A percentile compares a stretch with the other conserved stretches of the same genome.
phyloP scores from a whole-genome alignment of 2,888 invertebrate species.

The Ligdia adustata region DNA sequence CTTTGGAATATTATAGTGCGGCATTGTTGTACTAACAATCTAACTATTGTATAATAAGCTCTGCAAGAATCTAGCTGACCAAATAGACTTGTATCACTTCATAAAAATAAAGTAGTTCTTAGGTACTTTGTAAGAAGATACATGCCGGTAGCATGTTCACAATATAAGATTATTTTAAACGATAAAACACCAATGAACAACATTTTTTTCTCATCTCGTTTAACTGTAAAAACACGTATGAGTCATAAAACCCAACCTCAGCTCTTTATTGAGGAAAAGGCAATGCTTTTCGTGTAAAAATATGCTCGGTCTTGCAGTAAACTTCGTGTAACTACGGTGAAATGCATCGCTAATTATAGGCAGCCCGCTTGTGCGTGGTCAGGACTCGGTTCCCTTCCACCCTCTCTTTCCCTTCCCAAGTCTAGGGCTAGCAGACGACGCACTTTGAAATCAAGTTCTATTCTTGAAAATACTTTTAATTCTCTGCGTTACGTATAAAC shows the following conservation, averaged over 20 bases:
- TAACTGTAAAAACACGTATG: conserved; percentile 9
- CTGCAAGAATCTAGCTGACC: no score
- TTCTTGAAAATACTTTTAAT: no score
- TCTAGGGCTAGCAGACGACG: conserved; percentile 26
- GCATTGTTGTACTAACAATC: no score
- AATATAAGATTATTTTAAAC: no score
- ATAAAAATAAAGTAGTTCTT: no score
- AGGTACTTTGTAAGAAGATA: no score
- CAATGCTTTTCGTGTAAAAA: conserved; percentile 7
- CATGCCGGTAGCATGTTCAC: neutral
- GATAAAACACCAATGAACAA: no score
- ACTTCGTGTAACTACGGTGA: conserved; percentile 45
- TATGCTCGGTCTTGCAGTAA: conserved; percentile 27
- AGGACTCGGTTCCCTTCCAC: conserved; percentile 61
- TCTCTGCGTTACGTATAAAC: neutral
- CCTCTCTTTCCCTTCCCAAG: conserved; percentile 38
- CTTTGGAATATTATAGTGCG: no score
- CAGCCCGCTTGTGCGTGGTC: conserved; percentile 76
- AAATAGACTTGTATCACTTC: no score
- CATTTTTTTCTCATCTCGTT: neutral
- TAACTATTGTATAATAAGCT: no score
- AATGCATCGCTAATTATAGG: conserved; percentile 79
- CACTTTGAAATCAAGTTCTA: neutral
- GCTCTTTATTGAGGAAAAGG: conserved; percentile 14
- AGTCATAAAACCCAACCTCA: conserved; percentile 3